These are phyloP conservation scores for Gobionotothen gibberifrons DNA, from an alignment of 2,797 vertebrate species.

Conservation along the genomic window DNA sequence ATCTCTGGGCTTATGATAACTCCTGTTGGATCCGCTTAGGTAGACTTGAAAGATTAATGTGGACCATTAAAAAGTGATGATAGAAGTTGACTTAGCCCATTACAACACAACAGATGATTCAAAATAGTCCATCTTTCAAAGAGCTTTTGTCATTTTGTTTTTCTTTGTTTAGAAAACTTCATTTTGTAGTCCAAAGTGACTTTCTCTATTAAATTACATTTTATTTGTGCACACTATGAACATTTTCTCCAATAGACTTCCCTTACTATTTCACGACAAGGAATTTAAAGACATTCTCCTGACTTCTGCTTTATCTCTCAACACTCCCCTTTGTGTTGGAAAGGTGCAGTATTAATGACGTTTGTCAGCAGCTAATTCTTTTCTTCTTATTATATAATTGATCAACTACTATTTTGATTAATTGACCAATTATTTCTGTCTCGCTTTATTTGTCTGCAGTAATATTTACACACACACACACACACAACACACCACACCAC, in stretches of 20 bases:
- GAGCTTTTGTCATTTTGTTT: constrained; percentile 28
- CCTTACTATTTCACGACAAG: no score
- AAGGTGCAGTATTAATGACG: not conserved
- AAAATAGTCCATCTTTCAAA: constrained; percentile 32
- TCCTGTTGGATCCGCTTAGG: constrained; percentile 74
- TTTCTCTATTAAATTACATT: not conserved
- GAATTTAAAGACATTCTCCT: not conserved
- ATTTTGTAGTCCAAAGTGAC: not conserved
- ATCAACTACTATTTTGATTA: not conserved
- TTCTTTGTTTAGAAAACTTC: constrained; percentile 12
- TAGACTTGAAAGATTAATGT: constrained; percentile 73
- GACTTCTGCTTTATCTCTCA: not conserved
- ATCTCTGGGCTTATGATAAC: constrained; percentile 72
- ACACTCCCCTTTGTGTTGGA: not conserved
- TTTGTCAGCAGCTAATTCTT: not conserved
- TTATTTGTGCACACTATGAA: not conserved
- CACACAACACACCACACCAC: not conserved
- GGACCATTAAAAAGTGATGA: constrained; percentile 66
- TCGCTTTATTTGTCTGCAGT: not conserved
- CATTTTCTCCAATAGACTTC: not conserved
- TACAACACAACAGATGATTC: constrained; percentile 41
- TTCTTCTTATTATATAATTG: not conserved
- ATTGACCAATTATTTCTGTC: no score
- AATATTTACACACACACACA: not conserved
- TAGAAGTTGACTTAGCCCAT: constrained; percentile 55